Percentiles rank a stretch among this genome's conserved stretches.
These are phyloP conservation scores for Columbina picui DNA, from an alignment of 2,113 vertebrate species.

Conservation along the genomic window DNA sequence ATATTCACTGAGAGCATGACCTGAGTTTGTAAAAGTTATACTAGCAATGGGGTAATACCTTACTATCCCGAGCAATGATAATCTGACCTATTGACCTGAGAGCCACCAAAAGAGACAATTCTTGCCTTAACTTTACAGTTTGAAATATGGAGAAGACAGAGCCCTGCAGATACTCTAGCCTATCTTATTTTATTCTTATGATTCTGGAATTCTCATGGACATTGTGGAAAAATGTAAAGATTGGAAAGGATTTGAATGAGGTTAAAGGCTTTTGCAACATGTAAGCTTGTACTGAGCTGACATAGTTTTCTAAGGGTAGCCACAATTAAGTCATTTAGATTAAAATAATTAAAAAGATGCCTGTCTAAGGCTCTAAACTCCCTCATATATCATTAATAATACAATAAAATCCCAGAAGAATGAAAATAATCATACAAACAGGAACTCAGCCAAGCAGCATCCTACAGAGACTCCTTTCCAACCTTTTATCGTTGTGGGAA, in stretches of 20 bases:
- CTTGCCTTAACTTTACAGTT: background rate
- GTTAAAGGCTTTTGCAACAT: background rate
- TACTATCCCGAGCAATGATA: background rate
- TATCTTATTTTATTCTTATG: background rate
- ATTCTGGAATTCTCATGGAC: background rate
- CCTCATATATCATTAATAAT: slow-evolving; percentile 37
- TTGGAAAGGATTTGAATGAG: background rate
- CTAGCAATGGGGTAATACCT: background rate
- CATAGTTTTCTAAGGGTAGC: background rate
- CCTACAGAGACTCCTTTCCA: slow-evolving; percentile 25
- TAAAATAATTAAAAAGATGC: slow-evolving; percentile 39
- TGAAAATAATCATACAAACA: slow-evolving; percentile 34
- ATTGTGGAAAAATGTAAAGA: background rate
- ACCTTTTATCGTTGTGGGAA: slow-evolving; percentile 5
- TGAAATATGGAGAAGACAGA: background rate
- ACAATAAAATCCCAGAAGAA: slow-evolving; percentile 38
- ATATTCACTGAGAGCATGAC: background rate
- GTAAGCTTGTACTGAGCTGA: background rate
- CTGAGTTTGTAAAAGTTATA: background rate
- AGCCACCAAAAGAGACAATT: background rate
- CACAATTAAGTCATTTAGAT: slow-evolving; percentile 18
- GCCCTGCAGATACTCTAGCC: background rate
- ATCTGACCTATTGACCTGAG: background rate
- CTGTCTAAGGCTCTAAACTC: background rate
- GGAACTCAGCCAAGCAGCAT: slow-evolving; percentile 40